Evolutionary conservation across 2,888 invertebrate genomes (phyloP), one percentile per base, ranked within the genome.

Genomic region (Drosophila seclusa): DNA sequence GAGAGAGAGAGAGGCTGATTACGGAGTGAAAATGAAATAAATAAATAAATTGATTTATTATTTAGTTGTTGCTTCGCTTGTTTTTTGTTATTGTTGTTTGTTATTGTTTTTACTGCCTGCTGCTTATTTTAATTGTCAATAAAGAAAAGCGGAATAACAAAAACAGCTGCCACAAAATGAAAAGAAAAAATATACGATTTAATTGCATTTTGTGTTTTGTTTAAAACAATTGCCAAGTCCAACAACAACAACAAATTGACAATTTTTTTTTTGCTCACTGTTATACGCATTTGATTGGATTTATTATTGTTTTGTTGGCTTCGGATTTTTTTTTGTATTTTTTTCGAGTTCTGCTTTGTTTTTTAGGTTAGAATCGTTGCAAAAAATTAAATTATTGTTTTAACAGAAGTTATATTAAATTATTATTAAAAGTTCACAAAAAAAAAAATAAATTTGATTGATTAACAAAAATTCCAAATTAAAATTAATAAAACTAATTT

Each of bases 41-140:
- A 82, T 82, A 87, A 73, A 81, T 87, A 76, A 76, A 78, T 76
- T 73, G 70, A 83, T 83, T 87, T 87, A 78, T 81, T 78, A 71
- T 78, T 74, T 73, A 73, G 67, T 73, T 71, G 61, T 73, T 69
- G 60, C 36, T 54, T 34, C 24, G 16, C 53, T 18, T 18, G 21
- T 16, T 36, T 13, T 65, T 59, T 21, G 10, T 55, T n/a, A 13
- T 45, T 60, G 48, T 42, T 31, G 53, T 4, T 54, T 11, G 18
- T 48, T 36, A 10, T 55, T 61, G 60, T 49, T 48, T 38, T 72
- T 60, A 27, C 21, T 69, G 60, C 31, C 18, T 67, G 62, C 40
- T 61, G 57, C 49, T 57, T 58, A 52, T 50, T 68, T 73, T 68
- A 79, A 83, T 73, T 73, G 79, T 57, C 78, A 83, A 83, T 76